A percentile compares a stretch with the other conserved stretches of the same genome.
Conservation (phyloP, 2,888 invertebrate species). For the Acronicta aceris region DNA sequence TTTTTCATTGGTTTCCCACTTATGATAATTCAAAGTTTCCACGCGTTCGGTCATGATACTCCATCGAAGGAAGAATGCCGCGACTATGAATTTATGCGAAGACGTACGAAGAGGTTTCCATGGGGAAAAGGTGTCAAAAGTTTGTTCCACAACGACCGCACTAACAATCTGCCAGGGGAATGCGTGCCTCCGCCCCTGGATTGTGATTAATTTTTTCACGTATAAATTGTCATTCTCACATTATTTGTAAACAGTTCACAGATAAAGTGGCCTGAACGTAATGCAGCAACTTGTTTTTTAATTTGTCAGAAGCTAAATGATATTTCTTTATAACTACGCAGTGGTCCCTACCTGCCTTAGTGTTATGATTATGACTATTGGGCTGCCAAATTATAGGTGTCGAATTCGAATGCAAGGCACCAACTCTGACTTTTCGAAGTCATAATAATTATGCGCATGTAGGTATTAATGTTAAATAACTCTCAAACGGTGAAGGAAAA, state of each 20-base stretch:
- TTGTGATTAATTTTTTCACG: slow-evolving; percentile 66
- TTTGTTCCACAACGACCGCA: slow-evolving; percentile 95
- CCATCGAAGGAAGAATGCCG: slow-evolving; percentile 70
- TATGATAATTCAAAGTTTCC: slow-evolving; percentile 69
- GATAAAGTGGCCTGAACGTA: slow-evolving; percentile 6
- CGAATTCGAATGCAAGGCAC: no score
- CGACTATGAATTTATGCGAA: slow-evolving; percentile 93
- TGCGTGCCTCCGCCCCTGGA: slow-evolving; percentile 73
- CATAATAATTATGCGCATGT: no score
- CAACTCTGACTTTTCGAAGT: no score
- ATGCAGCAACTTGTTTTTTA: no score
- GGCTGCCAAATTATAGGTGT: no score
- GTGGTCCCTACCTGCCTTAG: no score
- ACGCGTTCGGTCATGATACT: slow-evolving; percentile 55
- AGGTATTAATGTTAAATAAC: no score
- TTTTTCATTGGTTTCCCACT: slow-evolving; percentile 74
- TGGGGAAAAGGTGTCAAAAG: slow-evolving; percentile 94
- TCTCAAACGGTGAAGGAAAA: no score
- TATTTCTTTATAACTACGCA: no score
- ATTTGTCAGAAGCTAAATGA: no score
- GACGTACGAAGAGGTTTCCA: slow-evolving; percentile 95
- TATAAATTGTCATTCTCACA: background rate
- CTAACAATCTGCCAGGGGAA: slow-evolving; percentile 88
- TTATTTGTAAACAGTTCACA: background rate
- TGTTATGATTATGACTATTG: no score